A percentile compares a stretch with the other conserved stretches of the same genome.
Conservation (phyloP, 1,140 invertebrate species). For the Subanguina moxae region DNA sequence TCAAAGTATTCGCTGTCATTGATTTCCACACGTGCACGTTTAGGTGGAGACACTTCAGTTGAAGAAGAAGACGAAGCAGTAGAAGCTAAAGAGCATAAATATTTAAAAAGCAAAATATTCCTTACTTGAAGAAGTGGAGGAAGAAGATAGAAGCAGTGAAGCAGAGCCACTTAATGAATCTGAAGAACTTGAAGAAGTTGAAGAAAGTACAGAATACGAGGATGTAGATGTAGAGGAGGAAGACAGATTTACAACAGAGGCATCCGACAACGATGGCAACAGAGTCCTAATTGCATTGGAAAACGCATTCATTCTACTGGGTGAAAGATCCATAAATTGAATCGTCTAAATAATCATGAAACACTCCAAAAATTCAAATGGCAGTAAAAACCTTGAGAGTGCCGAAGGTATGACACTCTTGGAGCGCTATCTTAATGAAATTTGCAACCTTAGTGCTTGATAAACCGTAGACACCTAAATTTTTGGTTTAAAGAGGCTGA, state of each 20-base stretch:
- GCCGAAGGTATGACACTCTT: neutral
- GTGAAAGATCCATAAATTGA: conserved; percentile 4
- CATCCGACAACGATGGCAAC: neutral
- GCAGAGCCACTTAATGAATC: neutral
- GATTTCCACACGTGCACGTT: neutral
- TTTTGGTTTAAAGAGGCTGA: too few relatives aligned
- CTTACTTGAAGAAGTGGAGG: neutral
- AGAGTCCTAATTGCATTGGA: neutral
- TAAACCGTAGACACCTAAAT: neutral
- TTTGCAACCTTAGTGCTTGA: conserved; percentile 9
- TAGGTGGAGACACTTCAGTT: neutral
- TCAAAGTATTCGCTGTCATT: neutral
- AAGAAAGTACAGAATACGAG: too few relatives aligned
- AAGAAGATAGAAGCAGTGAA: neutral
- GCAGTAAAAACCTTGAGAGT: conserved; percentile 1
- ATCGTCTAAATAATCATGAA: neutral
- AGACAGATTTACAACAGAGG: too few relatives aligned
- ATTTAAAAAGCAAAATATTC: neutral
- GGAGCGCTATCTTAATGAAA: conserved; percentile 13
- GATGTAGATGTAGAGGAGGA: neutral
- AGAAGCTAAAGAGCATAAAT: neutral
- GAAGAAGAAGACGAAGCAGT: conserved; percentile 4
- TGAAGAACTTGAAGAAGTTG: neutral
- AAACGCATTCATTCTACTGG: neutral
- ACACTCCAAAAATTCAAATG: neutral